Conservation (phyloP, 2,888 invertebrate genomes). For the Dryobota labecula region DNA sequence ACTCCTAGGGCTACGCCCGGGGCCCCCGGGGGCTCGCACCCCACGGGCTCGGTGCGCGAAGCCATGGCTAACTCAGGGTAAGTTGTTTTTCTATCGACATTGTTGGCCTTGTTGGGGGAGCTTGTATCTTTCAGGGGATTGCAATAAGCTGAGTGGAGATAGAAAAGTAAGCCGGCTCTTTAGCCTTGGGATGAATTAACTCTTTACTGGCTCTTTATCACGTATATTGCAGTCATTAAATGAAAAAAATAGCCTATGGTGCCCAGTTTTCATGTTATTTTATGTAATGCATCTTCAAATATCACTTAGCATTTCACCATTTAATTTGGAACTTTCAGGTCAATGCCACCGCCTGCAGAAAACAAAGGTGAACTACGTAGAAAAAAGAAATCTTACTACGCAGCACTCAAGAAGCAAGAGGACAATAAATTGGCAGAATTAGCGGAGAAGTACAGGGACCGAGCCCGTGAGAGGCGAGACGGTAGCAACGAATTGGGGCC, state of each 20-base stretch:
- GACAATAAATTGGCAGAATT: conserved; percentile 98
- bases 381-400: conserved; percentile 98
- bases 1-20: conserved; percentile 95
- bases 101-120: background rate
- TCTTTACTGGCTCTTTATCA: background rate
- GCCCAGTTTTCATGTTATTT: background rate
- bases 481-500: conserved; percentile 96
- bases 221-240: background rate
- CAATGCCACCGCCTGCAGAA: conserved; percentile 90
- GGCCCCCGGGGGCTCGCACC: conserved; percentile 83
- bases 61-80: conserved; percentile 92
- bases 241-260: no score
- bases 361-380: conserved; percentile 96
- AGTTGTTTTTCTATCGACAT: conserved; percentile 41
- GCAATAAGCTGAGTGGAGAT: background rate
- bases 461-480: conserved; percentile 97
- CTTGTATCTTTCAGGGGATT: background rate
- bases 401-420: conserved; percentile 98
- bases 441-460: conserved; percentile 97
- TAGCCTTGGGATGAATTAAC: background rate
- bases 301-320: background rate
- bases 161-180: background rate
- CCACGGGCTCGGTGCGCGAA: conserved; percentile 92
- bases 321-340: conserved; percentile 69
- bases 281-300: background rate